A percentile compares a stretch with the other conserved stretches of the same genome.
phyloP scores from a whole-genome alignment of 2,797 vertebrate species.

The Malurus leucopterus region DNA sequence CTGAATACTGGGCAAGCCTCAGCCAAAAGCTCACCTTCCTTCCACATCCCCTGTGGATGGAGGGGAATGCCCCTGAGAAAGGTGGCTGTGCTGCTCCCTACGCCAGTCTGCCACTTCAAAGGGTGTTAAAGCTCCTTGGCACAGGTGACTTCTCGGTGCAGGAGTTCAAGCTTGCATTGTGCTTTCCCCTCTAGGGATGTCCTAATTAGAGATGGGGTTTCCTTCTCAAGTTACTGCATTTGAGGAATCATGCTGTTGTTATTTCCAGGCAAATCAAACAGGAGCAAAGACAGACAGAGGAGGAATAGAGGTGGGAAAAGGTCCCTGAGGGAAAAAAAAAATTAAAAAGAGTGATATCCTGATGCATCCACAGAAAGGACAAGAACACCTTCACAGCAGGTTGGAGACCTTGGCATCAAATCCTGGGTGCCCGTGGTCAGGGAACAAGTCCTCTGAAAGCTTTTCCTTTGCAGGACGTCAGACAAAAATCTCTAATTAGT shows the following conservation, averaged over 20 bases:
- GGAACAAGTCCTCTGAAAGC: not conserved
- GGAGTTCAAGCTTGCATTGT: slow-evolving; percentile 25
- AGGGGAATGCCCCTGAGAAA: not conserved
- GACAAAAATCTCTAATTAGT: not conserved
- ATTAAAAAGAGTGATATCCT: not conserved
- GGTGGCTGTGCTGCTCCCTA: not conserved
- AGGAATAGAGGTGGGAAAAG: fast-evolving
- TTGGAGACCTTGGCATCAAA: not conserved
- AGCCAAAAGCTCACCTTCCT: not conserved
- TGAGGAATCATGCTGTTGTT: not conserved
- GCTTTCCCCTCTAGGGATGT: slow-evolving; percentile 17
- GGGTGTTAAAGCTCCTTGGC: slow-evolving; percentile 11
- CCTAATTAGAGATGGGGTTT: slow-evolving; percentile 21
- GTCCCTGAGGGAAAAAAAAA: not conserved
- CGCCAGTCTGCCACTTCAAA: not conserved
- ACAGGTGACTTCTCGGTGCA: not conserved
- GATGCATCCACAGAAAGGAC: not conserved
- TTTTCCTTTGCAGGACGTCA: not conserved
- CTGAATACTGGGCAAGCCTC: not conserved
- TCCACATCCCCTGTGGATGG: not conserved
- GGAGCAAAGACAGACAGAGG: not conserved
- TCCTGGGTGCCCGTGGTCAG: not conserved
- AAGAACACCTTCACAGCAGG: not conserved
- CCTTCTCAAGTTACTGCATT: slow-evolving; percentile 15
- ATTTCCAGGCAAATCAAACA: slow-evolving; percentile 20